Evolutionary conservation across 2,113 vertebrate genomes (phyloP), one percentile per base, ranked within the genome.

Genomic region (Axis porcinus): DNA sequence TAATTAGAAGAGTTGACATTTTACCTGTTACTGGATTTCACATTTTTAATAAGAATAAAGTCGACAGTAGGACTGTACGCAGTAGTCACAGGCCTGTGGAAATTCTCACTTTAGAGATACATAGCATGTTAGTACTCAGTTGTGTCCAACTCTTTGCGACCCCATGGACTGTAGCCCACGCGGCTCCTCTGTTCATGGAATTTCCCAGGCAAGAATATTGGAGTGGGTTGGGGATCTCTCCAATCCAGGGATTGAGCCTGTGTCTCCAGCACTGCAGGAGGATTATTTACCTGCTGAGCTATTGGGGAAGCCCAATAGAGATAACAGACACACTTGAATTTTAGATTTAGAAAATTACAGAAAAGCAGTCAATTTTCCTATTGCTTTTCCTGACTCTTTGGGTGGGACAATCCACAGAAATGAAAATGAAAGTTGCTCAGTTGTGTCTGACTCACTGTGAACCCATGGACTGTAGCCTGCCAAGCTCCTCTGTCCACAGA

Each of bases 1-100:
- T 45, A 89, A 36, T 87, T 36, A 93, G 47, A 60, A 91, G 81
- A 52, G 28, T 1, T 87, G 27, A 23, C 57, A 87, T 82, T 96
- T 93, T 78, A 62, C 8, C 21, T 89, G 33, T 81, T 78, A 87
- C 17, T 36, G 27, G 11, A 89, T 60, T 92, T 93, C 27, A 70
- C 17, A 58, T 47, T 89, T 79, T 95, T 64, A 85, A 40, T 67
- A 89, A 96, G 60, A 97, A 76, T 67, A 95, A 25, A 83, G n/a
- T 55, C 11, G 0, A 82, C 30, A 82, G 17, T 36, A 8, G 14
- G 43, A 83, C 10, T 36, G 2, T 79, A 28, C 23, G 16, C 21
- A 74, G 82, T 16, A 36, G 27, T 60, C 55, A 47, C 36, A 95
- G 91, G 36, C 33, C 47, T 60, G 30, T 40, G n/a, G 54, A 55